phyloP scores from a whole-genome alignment of 2,797 vertebrate species.

The Pseudomugil tenellus region DNA sequence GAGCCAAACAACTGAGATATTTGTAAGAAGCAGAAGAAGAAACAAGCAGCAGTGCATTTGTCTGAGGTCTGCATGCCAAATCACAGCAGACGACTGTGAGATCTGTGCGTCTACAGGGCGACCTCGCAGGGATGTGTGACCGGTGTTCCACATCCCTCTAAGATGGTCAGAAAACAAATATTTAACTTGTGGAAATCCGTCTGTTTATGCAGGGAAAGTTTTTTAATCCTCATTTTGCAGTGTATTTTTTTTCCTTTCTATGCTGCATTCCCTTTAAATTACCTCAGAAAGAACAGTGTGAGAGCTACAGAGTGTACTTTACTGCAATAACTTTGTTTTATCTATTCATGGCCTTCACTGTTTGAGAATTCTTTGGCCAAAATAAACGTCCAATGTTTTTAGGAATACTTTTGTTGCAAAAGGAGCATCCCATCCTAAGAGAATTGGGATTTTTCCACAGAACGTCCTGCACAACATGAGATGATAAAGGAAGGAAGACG shows the following conservation, averaged over 20 bases:
- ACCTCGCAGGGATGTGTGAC: conserved; percentile 16
- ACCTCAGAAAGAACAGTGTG: conserved; percentile 4
- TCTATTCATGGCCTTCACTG: conserved; percentile 10
- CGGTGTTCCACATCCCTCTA: conserved; percentile 17
- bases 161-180: conserved; percentile 39
- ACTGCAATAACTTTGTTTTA: background rate
- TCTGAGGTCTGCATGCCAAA: conserved; percentile 13
- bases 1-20: conserved; percentile 3
- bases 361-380: conserved; percentile 2
- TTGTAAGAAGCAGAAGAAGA: conserved; percentile 13
- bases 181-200: conserved; percentile 26
- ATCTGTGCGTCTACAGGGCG: conserved; percentile 3
- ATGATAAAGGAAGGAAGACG: background rate
- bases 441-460: conserved; percentile 48
- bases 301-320: conserved; percentile 3
- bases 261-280: background rate
- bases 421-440: conserved; percentile 48
- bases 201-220: conserved; percentile 23
- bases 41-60: background rate
- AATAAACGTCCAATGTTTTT: conserved; percentile 2
- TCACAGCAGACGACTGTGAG: conserved; percentile 24
- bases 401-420: conserved; percentile 17
- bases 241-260: background rate
- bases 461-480: conserved; percentile 40
- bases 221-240: background rate